A percentile compares a stretch with the other conserved stretches of the same genome.
These are phyloP conservation scores for Mesocricetus auratus DNA, from an alignment of 2,113 vertebrate species.

Conservation along the genomic window DNA sequence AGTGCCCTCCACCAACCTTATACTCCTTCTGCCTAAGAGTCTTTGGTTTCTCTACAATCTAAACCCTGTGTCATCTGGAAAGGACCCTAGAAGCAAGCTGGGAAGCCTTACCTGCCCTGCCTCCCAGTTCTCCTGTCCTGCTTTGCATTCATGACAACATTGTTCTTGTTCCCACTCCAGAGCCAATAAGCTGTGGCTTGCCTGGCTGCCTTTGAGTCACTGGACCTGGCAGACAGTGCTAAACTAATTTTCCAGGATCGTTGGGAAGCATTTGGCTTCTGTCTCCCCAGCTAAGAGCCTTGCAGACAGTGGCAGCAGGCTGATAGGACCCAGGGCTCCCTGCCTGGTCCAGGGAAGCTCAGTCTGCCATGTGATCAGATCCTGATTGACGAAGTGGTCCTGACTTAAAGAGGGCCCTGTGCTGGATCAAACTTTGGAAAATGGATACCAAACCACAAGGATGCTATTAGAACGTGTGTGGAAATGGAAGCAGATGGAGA, in stretches of 20 bases:
- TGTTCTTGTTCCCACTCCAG: constrained; percentile 83
- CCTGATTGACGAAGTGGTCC: constrained; percentile 16
- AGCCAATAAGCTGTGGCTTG: constrained; percentile 73
- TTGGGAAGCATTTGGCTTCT: constrained; percentile 80
- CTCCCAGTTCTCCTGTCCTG: constrained; percentile 49
- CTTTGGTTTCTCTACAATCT: background rate
- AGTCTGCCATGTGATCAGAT: background rate
- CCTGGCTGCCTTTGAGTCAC: constrained; percentile 85
- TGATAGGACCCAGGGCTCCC: background rate
- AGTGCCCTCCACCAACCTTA: background rate
- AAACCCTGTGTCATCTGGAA: background rate
- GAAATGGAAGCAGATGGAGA: background rate
- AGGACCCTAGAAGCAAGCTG: background rate
- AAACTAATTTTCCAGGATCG: constrained; percentile 84
- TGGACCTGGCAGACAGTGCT: constrained; percentile 79
- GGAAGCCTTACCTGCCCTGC: background rate
- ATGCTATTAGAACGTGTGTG: background rate
- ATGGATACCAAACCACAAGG: background rate
- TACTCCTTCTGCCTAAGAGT: background rate
- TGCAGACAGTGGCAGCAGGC: background rate
- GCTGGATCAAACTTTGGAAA: background rate
- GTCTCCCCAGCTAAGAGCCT: constrained; percentile 68
- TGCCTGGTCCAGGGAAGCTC: background rate
- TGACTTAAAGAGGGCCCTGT: background rate
- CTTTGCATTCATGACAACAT: constrained; percentile 79